phyloP scores from a whole-genome alignment of 2,113 vertebrate species.

The Strix aluco region DNA sequence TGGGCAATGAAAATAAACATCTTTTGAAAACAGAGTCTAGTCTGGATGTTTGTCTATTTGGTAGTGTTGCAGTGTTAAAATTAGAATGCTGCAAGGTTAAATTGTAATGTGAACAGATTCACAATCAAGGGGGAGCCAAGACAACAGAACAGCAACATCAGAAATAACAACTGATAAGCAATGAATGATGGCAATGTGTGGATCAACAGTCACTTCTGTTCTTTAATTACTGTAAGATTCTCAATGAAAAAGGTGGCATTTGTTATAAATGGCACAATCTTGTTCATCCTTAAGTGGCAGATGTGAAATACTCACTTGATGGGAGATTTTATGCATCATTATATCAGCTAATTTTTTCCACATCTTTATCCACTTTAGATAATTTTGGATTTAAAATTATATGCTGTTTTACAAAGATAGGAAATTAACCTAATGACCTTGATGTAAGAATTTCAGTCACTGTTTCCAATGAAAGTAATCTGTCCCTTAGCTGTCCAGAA shows the following conservation, averaged over 20 bases:
- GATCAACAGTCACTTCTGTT: background rate
- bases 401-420: slow-evolving; percentile 19
- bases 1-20: background rate
- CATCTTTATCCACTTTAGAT: slow-evolving; percentile 30
- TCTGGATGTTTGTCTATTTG: background rate
- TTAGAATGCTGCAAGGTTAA: slow-evolving; percentile 50
- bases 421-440: slow-evolving; percentile 23
- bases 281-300: background rate
- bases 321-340: background rate
- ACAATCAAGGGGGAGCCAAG: slow-evolving; percentile 15
- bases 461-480: background rate
- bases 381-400: slow-evolving; percentile 24
- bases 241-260: slow-evolving; percentile 18
- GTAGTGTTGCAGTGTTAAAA: slow-evolving; percentile 17
- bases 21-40: background rate
- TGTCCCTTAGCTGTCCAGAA: background rate
- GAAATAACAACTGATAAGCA: background rate
- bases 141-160: slow-evolving; percentile 21
- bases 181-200: background rate
- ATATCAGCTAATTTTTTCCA: background rate
- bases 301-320: slow-evolving; percentile 5
- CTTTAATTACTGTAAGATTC: background rate
- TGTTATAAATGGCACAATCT: background rate
- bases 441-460: background rate
- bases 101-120: background rate